Evolutionary conservation across 2,797 vertebrate genomes (phyloP).

Genomic region (Antennarius maculatus): DNA sequence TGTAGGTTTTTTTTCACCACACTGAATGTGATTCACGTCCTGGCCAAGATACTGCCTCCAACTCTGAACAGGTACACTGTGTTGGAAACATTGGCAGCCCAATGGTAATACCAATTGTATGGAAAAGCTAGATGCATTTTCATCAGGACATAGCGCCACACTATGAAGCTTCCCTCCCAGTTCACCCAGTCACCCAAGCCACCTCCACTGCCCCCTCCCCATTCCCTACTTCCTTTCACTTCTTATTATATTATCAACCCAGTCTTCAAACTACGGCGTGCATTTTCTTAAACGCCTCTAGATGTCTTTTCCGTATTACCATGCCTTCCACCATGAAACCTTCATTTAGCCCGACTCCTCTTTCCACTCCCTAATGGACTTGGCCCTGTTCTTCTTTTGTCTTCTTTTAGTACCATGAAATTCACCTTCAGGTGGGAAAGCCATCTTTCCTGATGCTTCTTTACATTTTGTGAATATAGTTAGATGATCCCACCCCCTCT

Average conservation of each 20-base stretch:
- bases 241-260: slow-evolving; percentile 68
- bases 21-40: slow-evolving; percentile 14
- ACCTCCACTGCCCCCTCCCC: slow-evolving; percentile 42
- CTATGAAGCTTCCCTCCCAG: slow-evolving; percentile 25
- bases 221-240: slow-evolving; percentile 70
- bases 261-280: slow-evolving; percentile 70
- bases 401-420: slow-evolving; percentile 84
- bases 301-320: slow-evolving; percentile 70
- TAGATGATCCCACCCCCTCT: slow-evolving; percentile 71
- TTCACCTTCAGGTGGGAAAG: slow-evolving; percentile 85
- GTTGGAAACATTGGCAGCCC: slow-evolving; percentile 48
- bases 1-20: slow-evolving; percentile 16
- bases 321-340: slow-evolving; percentile 68
- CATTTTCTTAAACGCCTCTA: slow-evolving; percentile 73
- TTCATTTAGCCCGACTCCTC: slow-evolving; percentile 77
- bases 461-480: slow-evolving; percentile 83
- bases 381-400: slow-evolving; percentile 85
- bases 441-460: slow-evolving; percentile 74
- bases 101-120: slow-evolving; percentile 56
- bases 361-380: slow-evolving; percentile 85
- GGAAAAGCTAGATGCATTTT: slow-evolving; percentile 42
- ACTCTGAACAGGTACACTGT: slow-evolving; percentile 24
- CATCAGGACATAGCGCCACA: slow-evolving; percentile 8
- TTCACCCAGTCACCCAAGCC: slow-evolving; percentile 49
- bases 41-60: background rate